phyloP scores from a whole-genome alignment of 92 coral and sea anemone species.

The Scolanthus callimorphus region DNA sequence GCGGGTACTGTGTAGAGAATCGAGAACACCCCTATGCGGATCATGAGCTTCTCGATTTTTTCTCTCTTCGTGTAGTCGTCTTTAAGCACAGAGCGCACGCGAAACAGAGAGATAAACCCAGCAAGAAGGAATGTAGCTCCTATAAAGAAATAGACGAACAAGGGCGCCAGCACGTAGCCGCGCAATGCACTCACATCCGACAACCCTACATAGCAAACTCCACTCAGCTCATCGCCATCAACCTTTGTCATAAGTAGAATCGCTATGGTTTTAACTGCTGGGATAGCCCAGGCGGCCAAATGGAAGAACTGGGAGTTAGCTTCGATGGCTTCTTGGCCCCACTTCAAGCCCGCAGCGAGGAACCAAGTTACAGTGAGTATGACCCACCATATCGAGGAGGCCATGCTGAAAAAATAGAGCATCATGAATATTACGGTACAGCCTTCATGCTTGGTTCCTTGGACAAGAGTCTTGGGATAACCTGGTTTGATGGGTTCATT shows the following conservation, averaged over 20 bases:
- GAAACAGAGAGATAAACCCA: conserved; percentile 90
- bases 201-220: conserved; percentile 96
- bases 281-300: conserved; percentile 99
- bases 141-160: conserved; percentile 86
- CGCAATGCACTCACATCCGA: conserved; percentile 85
- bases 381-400: conserved; percentile 99
- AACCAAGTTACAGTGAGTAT: conserved; percentile 96
- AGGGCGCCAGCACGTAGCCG: conserved; percentile 89
- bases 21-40: conserved; percentile 96
- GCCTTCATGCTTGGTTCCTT: conserved; percentile 96
- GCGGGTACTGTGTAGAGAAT: conserved; percentile 96
- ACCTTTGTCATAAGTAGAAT: conserved; percentile 91
- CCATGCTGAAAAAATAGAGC: conserved; percentile 98
- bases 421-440: conserved; percentile 96
- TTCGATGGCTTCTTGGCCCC: conserved; percentile 99
- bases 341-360: conserved; percentile 95
- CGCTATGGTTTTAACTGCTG: conserved; percentile 98
- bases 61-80: conserved; percentile 93
- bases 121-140: conserved; percentile 93
- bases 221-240: conserved; percentile 97
- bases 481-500: conserved; percentile 53
- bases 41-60: conserved; percentile 98
- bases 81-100: conserved; percentile 92
- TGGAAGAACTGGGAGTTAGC: conserved; percentile 98
- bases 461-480: conserved; percentile 62